Evolutionary conservation across 2,113 vertebrate genomes (phyloP).

Genomic region (Pachycephala philippinensis): DNA sequence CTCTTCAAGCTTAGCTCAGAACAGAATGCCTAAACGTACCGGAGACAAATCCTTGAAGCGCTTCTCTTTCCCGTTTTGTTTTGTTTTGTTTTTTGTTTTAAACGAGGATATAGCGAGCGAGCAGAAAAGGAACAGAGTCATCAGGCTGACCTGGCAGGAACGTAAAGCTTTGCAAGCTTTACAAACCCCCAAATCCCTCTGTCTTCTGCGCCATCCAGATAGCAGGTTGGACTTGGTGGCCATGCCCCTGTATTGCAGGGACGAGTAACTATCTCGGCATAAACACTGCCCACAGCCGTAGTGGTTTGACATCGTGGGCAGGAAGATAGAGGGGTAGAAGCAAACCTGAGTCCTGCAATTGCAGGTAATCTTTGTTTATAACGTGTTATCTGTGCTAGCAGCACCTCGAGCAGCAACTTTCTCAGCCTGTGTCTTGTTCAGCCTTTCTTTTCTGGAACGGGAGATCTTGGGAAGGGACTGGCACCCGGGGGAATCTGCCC

Average conservation of each 20-base stretch:
- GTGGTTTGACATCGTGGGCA: background rate
- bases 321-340: background rate
- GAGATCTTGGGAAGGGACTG: background rate
- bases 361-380: background rate
- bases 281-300: background rate
- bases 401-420: background rate
- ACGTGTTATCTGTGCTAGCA: background rate
- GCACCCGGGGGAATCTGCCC: background rate
- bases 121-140: background rate
- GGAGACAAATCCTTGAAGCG: background rate
- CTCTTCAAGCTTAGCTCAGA: background rate
- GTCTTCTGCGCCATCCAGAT: background rate
- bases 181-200: background rate
- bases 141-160: background rate
- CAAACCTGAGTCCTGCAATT: background rate
- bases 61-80: background rate
- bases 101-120: background rate
- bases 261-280: background rate
- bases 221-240: background rate
- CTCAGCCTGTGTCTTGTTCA: background rate
- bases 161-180: background rate
- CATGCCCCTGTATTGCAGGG: background rate
- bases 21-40: accelerated
- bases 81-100: background rate
- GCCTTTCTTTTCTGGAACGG: background rate